Evolutionary conservation across 2,888 invertebrate species (phyloP).

Genomic region (Papilio protenor): DNA sequence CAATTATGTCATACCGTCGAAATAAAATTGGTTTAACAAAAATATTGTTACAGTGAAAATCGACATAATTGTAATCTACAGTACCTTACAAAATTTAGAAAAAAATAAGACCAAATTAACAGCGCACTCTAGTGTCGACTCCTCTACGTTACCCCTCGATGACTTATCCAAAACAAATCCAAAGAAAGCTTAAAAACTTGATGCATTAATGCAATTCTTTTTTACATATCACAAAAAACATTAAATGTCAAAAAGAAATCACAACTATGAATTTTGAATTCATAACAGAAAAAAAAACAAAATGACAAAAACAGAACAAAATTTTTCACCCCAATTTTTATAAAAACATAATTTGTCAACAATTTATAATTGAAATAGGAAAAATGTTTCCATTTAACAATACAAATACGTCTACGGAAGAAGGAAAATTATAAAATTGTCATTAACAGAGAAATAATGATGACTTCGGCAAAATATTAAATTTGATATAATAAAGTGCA

Average conservation of each 20-base stretch:
- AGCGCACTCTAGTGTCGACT: conserved; percentile 61
- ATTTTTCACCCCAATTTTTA: conserved; percentile 55
- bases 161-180: conserved; percentile 63
- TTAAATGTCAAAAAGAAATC: conserved; percentile 84
- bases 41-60: conserved; percentile 56
- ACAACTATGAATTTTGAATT: conserved; percentile 85
- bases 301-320: conserved; percentile 76
- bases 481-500: not conserved
- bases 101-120: conserved; percentile 47
- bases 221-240: conserved; percentile 84
- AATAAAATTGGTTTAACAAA: conserved; percentile 45
- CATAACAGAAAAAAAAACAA: conserved; percentile 69
- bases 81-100: conserved; percentile 74
- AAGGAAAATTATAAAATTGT: conserved; percentile 43
- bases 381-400: conserved; percentile 55
- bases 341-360: conserved; percentile 58
- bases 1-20: conserved; percentile 51
- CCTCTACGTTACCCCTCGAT: conserved; percentile 59
- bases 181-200: conserved; percentile 73
- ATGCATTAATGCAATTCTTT: conserved; percentile 82
- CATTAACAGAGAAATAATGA: conserved; percentile 39
- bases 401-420: conserved; percentile 50
- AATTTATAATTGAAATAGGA: conserved; percentile 56
- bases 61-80: conserved; percentile 73
- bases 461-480: conserved; percentile 53